Conservation (phyloP, 2,113 vertebrate species). For the Tupaia chinensis region DNA sequence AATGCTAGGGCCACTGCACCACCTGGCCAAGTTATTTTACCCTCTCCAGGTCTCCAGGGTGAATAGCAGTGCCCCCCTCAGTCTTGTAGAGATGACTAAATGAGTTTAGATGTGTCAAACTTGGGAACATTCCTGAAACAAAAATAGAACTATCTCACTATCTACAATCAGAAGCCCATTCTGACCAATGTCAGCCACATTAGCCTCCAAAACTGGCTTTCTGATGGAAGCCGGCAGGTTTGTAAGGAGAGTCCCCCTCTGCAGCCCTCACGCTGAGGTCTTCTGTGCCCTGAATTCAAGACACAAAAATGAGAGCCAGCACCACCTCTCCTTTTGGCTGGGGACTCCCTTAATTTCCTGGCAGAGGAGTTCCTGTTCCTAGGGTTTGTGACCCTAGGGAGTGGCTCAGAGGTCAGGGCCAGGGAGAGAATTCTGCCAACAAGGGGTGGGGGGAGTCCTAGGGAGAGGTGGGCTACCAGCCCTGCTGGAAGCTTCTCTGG, state of each 20-base stretch:
- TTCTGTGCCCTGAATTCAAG: neutral
- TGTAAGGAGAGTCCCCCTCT: neutral
- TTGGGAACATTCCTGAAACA: fast-evolving
- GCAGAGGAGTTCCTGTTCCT: neutral
- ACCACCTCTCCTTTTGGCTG: neutral
- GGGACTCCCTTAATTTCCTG: neutral
- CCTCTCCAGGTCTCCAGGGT: neutral
- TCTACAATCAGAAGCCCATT: fast-evolving
- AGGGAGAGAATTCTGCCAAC: neutral
- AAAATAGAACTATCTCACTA: fast-evolving
- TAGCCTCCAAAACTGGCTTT: neutral
- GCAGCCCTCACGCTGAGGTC: too few relatives aligned
- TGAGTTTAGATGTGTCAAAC: fast-evolving
- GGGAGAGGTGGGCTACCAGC: too few relatives aligned
- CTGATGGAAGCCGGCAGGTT: fast-evolving
- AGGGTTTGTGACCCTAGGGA: fast-evolving
- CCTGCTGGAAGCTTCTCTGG: neutral
- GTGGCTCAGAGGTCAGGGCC: neutral
- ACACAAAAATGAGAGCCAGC: fast-evolving
- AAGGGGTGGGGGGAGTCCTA: too few relatives aligned
- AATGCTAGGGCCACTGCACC: fast-evolving
- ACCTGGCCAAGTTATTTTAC: neutral
- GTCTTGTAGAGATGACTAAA: too few relatives aligned
- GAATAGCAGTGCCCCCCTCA: fast-evolving
- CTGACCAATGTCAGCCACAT: neutral